Percentiles rank a stretch among this genome's conserved stretches.
phyloP scores from a whole-genome alignment of 2,888 invertebrate species.

The Molorchus minor region DNA sequence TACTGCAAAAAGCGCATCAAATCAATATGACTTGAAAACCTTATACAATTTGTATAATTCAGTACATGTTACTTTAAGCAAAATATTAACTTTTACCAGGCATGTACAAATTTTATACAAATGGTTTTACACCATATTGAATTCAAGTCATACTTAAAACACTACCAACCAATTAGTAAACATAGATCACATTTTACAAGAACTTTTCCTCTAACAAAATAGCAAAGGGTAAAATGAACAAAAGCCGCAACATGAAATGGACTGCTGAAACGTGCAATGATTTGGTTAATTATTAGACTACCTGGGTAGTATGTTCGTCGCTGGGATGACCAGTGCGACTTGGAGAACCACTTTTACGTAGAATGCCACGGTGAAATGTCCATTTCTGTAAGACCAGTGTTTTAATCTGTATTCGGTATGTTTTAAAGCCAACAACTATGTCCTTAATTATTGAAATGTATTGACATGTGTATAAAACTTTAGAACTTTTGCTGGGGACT shows the following conservation, averaged over 20 bases:
- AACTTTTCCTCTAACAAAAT: background rate
- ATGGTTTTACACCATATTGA: conserved; percentile 13
- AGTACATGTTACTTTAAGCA: too few species aligned
- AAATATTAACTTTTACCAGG: too few species aligned
- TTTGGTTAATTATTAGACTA: conserved; percentile 55
- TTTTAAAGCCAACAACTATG: conserved; percentile 4
- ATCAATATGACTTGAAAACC: conserved; percentile 4
- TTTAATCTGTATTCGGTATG: conserved; percentile 22
- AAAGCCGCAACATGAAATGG: conserved; percentile 25
- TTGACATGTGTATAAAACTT: too few species aligned
- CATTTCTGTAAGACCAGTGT: conserved; percentile 72
- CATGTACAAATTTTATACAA: background rate
- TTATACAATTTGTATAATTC: conserved; percentile 10
- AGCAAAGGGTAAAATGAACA: conserved; percentile 15
- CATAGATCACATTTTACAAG: conserved; percentile 8
- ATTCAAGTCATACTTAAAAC: conserved; percentile 8
- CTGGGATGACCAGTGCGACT: conserved; percentile 65
- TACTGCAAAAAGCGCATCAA: background rate
- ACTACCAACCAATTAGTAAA: conserved; percentile 17
- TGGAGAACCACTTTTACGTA: conserved; percentile 73
- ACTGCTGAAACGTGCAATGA: conserved; percentile 37
- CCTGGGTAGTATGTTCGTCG: conserved; percentile 67
- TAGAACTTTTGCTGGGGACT: too few species aligned
- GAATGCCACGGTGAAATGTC: conserved; percentile 82
- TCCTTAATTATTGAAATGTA: too few species aligned